Evolutionary conservation across 2,888 invertebrate genomes (phyloP).

Genomic region (Drosophila neonasuta): DNA sequence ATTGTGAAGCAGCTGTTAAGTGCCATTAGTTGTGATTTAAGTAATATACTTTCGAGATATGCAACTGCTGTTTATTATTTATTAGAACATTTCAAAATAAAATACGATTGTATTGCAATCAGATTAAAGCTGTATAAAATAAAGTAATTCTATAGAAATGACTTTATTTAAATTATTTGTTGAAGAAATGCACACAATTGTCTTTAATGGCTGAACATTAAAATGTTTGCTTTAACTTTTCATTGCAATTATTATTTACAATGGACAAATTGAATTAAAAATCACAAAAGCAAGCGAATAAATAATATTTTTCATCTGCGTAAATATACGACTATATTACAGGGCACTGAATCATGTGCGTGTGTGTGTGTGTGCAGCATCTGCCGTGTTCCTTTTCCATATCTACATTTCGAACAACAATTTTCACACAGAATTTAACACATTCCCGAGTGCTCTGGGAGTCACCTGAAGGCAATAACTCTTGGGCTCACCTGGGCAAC

Average conservation of each 20-base stretch:
- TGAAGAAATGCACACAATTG: neutral
- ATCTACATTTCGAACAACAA: constrained; percentile 29
- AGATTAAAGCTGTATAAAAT: neutral
- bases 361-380: neutral
- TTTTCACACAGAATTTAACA: constrained; percentile 60
- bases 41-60: neutral
- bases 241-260: neutral
- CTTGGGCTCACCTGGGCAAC: constrained; percentile 47
- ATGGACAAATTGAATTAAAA: constrained; percentile 10
- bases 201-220: neutral
- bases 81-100: constrained; percentile 9
- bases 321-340: constrained; percentile 11
- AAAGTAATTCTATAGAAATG: neutral
- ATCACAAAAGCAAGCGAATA: constrained; percentile 1
- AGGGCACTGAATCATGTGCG: constrained; percentile 26
- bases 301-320: constrained; percentile 10
- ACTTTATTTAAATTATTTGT: no score
- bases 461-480: constrained; percentile 53
- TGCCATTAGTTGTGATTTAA: constrained; percentile 23
- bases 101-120: neutral
- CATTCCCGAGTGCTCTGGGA: constrained; percentile 36
- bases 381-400: neutral
- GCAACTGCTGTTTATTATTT: constrained; percentile 23
- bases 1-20: constrained; percentile 33
- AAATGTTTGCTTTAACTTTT: neutral